Evolutionary conservation across 2,888 invertebrate genomes (phyloP), one percentile per base, ranked within the genome.

Genomic region (Bellardia pandia): DNA sequence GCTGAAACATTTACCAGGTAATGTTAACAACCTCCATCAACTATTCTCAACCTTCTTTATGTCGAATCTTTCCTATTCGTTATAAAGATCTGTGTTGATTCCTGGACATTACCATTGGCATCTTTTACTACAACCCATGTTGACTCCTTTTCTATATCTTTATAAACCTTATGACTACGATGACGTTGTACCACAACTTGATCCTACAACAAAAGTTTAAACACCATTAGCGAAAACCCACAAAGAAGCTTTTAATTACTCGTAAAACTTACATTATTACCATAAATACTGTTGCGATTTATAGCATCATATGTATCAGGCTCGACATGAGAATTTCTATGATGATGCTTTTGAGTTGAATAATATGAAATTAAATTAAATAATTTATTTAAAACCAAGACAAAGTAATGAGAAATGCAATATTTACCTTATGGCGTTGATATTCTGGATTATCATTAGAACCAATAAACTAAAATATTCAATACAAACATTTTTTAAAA

Each of bases 261-360:
- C 23, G 23, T 42, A 1, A 13, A 82, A 58, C 81, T 82, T 75
- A 82, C 81, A n/a, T 75, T 40, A 68, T 82, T 7, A n/a, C 75
- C 42, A 75, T 75, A 68, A 48, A 82, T 75, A 11, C 66, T 75
- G 51, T 75, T 82, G 5, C 68, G 40, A 48, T 68, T 58, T 58
- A 74, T 14, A 23, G 33, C 40, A 7, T 75, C 51, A 42, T 62
- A 23, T 0, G 58, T 37, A 3, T 68, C 45, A 11, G 42, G 11
- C 9, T 66, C 11, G n/a, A 9, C 16, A 9, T 23, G 6, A 11
- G 11, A 13, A 45, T 45, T 4, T 37, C 37, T 37, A 37, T 37
- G 37, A 37, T 37, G 37, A 37, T 37, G 37, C 37, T 37, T 37
- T 4, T 37, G 37, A 37, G 37, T 37, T 37, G 5, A 37, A 37